phyloP scores from a whole-genome alignment of 92 coral and sea anemone genomes.

The Actinernus sp. region DNA sequence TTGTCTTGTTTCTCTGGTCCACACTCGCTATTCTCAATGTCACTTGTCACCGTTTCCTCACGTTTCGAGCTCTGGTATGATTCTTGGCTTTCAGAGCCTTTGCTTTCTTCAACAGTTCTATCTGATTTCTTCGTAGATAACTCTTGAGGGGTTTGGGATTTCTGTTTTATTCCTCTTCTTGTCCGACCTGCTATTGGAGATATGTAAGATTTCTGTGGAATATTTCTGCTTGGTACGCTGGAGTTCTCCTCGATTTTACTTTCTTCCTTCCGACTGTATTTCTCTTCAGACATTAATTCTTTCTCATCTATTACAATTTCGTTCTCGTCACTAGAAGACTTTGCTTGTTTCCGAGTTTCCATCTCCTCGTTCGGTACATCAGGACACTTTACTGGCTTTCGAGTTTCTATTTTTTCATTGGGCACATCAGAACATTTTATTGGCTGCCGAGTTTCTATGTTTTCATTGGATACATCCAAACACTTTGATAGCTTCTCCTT shows the following conservation, averaged over 20 bases:
- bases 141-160: slow-evolving; percentile 13
- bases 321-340: slow-evolving; percentile 12
- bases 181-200: slow-evolving; percentile 92
- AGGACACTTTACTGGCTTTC: background rate
- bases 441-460: too few species aligned
- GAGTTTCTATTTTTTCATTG: slow-evolving; percentile 3
- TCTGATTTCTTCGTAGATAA: background rate
- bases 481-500: too few species aligned
- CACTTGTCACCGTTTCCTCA: slow-evolving; percentile 8
- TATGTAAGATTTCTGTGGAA: background rate
- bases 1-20: background rate
- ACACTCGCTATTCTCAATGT: slow-evolving; percentile 2
- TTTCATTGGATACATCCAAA: too few species aligned
- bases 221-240: too few species aligned
- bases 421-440: too few species aligned
- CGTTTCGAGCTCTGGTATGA: slow-evolving; percentile 6
- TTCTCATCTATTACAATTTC: background rate
- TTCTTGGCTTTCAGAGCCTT: slow-evolving; percentile 11
- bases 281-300: too few species aligned
- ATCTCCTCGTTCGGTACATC: too few species aligned
- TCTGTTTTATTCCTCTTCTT: slow-evolving; percentile 48
- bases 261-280: too few species aligned
- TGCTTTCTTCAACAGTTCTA: too few species aligned
- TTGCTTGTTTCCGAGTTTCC: too few species aligned
- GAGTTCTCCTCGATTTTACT: too few species aligned